A percentile compares a stretch with the other conserved stretches of the same genome.
Evolutionary conservation across 2,888 invertebrate species (phyloP).

Genomic region (Nemotelus nigrinus): DNA sequence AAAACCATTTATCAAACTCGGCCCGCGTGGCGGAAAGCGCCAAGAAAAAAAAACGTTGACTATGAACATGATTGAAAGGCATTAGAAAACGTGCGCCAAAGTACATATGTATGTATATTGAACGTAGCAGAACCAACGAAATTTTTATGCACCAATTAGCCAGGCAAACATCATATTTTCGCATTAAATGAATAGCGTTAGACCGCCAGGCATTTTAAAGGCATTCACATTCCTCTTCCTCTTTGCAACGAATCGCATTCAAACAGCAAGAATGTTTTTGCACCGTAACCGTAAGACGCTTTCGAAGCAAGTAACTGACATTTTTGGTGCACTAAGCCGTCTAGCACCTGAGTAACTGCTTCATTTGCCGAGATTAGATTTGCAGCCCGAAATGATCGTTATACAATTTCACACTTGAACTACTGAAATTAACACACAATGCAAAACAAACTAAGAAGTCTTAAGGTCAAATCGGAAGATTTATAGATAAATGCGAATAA

Average conservation of each 20-base stretch:
- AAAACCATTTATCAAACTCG: background rate
- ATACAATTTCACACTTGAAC: conserved; percentile 39
- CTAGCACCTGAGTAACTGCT: background rate
- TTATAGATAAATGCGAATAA: conserved; percentile 7
- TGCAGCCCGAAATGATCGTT: background rate
- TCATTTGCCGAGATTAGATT: background rate
- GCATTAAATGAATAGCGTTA: conserved; percentile 2
- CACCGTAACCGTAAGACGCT: background rate
- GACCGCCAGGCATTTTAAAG: background rate
- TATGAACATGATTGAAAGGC: background rate
- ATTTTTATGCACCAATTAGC: conserved; percentile 50
- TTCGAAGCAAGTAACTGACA: no score
- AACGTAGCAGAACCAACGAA: conserved; percentile 23
- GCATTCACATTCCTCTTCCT: background rate
- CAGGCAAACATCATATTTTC: conserved; percentile 14
- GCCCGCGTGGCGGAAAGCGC: background rate
- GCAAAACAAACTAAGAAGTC: conserved; percentile 8
- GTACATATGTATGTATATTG: background rate
- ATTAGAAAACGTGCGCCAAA: conserved; percentile 1
- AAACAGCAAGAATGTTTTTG: background rate
- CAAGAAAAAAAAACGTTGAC: conserved; percentile 18
- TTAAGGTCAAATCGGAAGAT: conserved; percentile 33
- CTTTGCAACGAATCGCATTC: background rate
- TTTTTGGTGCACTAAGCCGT: background rate
- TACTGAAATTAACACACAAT: conserved; percentile 35